Conservation (phyloP, 2,113 vertebrate genomes). For the Embiotoca jacksoni region DNA sequence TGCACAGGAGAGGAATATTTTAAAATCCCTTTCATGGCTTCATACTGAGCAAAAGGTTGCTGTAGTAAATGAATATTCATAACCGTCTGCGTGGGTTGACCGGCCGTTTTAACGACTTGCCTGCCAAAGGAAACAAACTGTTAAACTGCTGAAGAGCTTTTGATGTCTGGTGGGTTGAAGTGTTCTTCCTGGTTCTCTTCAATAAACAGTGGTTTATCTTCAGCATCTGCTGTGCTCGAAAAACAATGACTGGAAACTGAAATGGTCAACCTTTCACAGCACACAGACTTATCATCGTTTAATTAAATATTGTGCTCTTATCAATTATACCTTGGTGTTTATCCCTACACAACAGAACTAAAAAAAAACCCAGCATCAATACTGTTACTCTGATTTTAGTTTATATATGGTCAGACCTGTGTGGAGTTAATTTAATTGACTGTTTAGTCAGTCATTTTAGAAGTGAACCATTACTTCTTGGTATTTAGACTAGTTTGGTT, state of each 20-base stretch:
- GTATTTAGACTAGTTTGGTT: neutral
- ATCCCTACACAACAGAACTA: neutral
- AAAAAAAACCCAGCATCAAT: neutral
- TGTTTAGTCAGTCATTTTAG: neutral
- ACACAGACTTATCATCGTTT: neutral
- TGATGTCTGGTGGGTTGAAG: constrained; percentile 56
- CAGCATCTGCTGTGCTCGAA: constrained; percentile 22
- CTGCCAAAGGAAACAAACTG: constrained; percentile 69
- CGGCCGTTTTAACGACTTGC: constrained; percentile 38
- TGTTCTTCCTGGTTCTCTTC: constrained; percentile 60
- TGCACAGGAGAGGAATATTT: constrained; percentile 39
- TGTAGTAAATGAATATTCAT: constrained; percentile 55
- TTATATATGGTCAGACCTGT: neutral
- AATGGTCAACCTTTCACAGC: neutral
- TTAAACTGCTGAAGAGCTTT: constrained; percentile 61
- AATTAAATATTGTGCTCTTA: neutral
- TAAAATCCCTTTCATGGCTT: constrained; percentile 36
- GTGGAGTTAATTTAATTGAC: neutral
- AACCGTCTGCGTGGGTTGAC: constrained; percentile 45
- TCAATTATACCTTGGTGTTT: neutral
- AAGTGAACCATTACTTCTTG: too few relatives aligned
- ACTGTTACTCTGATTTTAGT: neutral
- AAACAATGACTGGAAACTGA: constrained; percentile 4
- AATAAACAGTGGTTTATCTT: constrained; percentile 54
- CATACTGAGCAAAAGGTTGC: constrained; percentile 30